A percentile compares a stretch with the other conserved stretches of the same genome.
These are phyloP conservation scores for Gymnogyps californianus DNA, from an alignment of 2,113 vertebrate genomes.

Conservation along the genomic window DNA sequence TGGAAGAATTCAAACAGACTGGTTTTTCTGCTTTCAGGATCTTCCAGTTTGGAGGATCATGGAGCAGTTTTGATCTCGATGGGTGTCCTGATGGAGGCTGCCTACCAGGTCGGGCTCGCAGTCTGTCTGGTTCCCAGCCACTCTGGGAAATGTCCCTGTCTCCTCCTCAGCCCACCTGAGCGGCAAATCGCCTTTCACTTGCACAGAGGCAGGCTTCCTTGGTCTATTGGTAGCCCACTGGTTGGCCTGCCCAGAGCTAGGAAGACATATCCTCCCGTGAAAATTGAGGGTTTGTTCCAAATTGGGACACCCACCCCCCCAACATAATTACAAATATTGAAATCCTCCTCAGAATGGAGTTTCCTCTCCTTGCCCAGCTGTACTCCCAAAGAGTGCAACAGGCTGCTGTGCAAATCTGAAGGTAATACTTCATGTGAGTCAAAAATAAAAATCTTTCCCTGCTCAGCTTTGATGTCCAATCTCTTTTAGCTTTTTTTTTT, in stretches of 20 bases:
- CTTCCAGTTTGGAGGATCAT: not conserved
- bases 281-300: not conserved
- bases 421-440: not conserved
- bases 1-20: not conserved
- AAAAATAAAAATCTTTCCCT: not conserved
- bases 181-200: not conserved
- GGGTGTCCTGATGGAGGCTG: not conserved
- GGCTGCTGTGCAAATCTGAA: not conserved
- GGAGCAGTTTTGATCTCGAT: not conserved
- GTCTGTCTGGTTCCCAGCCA: not conserved
- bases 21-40: not conserved
- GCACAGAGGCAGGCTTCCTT: not conserved
- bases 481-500: not conserved
- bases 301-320: accelerated
- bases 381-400: not conserved
- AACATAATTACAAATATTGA: not conserved
- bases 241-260: not conserved
- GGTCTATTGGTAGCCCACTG: not conserved
- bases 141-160: not conserved
- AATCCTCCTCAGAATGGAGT: not conserved
- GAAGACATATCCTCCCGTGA: not conserved
- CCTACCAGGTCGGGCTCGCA: accelerated
- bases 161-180: not conserved
- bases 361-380: not conserved
- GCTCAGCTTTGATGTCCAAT: not conserved